phyloP scores from a whole-genome alignment of 2,888 invertebrate species.

The Ennomos fuscantarius region DNA sequence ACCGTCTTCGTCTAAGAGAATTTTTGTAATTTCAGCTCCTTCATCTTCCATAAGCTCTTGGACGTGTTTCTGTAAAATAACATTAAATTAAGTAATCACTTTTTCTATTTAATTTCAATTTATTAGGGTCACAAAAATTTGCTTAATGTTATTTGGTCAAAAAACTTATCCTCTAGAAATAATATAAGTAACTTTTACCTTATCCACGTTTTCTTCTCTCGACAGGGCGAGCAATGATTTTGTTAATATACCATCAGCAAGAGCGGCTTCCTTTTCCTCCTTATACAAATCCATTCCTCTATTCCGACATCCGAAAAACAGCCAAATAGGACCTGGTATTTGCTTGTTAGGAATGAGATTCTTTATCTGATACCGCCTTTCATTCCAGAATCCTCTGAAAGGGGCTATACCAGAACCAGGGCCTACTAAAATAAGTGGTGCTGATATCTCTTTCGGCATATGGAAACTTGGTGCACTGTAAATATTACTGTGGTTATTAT shows the following conservation, averaged over 20 bases:
- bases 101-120: too few species aligned
- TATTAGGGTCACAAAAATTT: too few species aligned
- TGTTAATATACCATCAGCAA: slow-evolving; percentile 88
- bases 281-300: slow-evolving; percentile 92
- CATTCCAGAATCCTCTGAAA: slow-evolving; percentile 97
- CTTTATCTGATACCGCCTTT: slow-evolving; percentile 79
- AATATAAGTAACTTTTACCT: slow-evolving; percentile 79
- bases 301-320: slow-evolving; percentile 95
- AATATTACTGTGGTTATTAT: slow-evolving; percentile 42
- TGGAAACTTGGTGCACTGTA: slow-evolving; percentile 93
- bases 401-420: slow-evolving; percentile 98
- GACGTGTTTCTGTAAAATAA: slow-evolving; percentile 91
- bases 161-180: too few species aligned
- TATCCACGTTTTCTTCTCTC: slow-evolving; percentile 89
- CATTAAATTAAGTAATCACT: not conserved
- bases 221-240: slow-evolving; percentile 92
- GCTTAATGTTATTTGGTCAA: too few species aligned
- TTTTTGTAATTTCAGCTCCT: slow-evolving; percentile 89
- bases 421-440: slow-evolving; percentile 94
- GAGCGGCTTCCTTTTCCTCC: slow-evolving; percentile 90
- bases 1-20: slow-evolving; percentile 91
- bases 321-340: slow-evolving; percentile 85
- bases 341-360: slow-evolving; percentile 43
- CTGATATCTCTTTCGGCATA: slow-evolving; percentile 89
- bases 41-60: slow-evolving; percentile 94